Evolutionary conservation across 2,797 vertebrate species (phyloP).

Genomic region (Pipistrellus kuhlii): DNA sequence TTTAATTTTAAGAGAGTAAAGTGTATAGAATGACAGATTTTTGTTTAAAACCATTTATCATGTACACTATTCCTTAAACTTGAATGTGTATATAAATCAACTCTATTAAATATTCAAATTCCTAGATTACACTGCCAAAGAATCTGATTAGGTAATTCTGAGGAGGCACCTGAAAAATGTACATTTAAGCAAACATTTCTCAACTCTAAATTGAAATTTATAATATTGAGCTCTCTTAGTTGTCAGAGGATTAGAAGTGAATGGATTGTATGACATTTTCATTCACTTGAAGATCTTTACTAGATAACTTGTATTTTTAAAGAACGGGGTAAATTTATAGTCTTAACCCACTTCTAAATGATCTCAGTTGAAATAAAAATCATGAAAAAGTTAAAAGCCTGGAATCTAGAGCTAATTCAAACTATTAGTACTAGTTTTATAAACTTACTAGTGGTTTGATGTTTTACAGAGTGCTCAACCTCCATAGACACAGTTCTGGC

Average conservation of each 20-base stretch:
- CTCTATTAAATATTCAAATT: not conserved
- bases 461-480: not conserved
- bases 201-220: not conserved
- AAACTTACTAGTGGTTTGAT: not conserved
- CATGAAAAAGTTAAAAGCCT: not conserved
- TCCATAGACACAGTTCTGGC: not conserved
- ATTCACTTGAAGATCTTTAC: not conserved
- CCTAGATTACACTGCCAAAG: not conserved
- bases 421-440: not conserved
- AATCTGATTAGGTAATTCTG: conserved; percentile 1
- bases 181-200: not conserved
- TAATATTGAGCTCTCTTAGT: not conserved
- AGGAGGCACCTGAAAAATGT: not conserved
- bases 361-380: not conserved
- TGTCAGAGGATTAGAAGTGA: not conserved
- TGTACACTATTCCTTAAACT: not conserved
- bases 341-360: not conserved
- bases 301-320: not conserved
- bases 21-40: not conserved
- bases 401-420: not conserved
- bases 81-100: conserved; percentile 31
- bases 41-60: not conserved
- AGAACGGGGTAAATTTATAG: not conserved
- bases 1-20: not conserved
- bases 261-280: not conserved